These are phyloP conservation scores for Chaetura pelagica DNA, from an alignment of 2,113 vertebrate species.

Conservation along the genomic window DNA sequence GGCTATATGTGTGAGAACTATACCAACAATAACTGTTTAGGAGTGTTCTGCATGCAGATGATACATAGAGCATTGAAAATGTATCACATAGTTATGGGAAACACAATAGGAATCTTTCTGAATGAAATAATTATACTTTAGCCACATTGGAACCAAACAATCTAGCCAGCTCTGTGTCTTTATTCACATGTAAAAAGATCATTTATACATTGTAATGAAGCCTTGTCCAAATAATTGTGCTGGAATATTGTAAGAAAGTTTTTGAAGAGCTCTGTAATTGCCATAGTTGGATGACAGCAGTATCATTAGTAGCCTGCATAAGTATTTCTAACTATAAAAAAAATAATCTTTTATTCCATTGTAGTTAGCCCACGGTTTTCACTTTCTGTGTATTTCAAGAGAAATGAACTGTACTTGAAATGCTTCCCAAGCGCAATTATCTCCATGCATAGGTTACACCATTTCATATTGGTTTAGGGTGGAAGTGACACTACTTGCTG, in stretches of 20 bases:
- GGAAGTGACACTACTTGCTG: background rate
- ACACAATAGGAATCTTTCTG: slow-evolving; percentile 24
- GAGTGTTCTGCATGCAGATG: slow-evolving; percentile 40
- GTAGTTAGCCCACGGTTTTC: background rate
- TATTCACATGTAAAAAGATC: slow-evolving; percentile 36
- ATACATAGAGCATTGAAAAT: background rate
- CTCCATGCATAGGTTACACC: background rate
- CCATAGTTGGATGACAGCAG: background rate
- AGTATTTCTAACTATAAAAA: background rate
- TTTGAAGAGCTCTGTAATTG: slow-evolving; percentile 12
- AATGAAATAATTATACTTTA: slow-evolving; percentile 39
- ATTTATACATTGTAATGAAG: slow-evolving; percentile 13
- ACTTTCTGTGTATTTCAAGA: background rate
- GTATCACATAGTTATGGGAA: background rate
- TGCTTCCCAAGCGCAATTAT: background rate
- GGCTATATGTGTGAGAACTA: slow-evolving; percentile 25
- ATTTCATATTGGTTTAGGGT: background rate
- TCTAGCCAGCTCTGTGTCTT: background rate
- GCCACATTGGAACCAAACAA: background rate
- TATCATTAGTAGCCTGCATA: background rate
- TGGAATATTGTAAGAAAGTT: slow-evolving; percentile 17
- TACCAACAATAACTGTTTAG: slow-evolving; percentile 9
- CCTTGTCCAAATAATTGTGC: slow-evolving; percentile 20
- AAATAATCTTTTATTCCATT: background rate
- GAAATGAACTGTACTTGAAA: background rate